These are phyloP conservation scores for Trichonephila inaurata DNA, from an alignment of 1,140 invertebrate genomes.

Conservation along the genomic window DNA sequence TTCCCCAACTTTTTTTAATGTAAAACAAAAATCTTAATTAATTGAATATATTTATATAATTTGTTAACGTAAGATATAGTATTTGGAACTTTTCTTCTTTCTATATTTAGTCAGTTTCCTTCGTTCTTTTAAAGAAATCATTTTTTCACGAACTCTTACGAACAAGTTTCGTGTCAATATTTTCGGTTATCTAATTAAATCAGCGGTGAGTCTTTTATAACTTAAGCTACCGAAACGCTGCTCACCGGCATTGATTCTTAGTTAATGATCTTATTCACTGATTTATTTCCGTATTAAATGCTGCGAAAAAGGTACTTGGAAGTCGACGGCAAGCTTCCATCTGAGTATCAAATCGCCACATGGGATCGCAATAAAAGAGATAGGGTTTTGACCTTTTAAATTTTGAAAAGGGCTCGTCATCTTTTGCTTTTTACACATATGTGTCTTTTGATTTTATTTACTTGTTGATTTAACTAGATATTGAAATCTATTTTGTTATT, in stretches of 20 bases:
- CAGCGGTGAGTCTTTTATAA: not conserved
- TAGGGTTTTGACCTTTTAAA: slow-evolving; percentile 41
- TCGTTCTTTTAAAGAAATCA: not conserved
- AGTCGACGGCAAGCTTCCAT: slow-evolving; percentile 6
- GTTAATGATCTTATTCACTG: slow-evolving; percentile 2
- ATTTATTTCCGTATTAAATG: slow-evolving; percentile 42
- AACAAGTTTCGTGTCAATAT: not conserved
- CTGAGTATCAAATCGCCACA: not conserved
- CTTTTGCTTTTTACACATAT: not conserved
- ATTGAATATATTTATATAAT: no score
- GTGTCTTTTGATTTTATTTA: no score
- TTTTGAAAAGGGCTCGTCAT: not conserved
- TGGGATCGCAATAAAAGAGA: slow-evolving; percentile 7
- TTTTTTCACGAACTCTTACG: not conserved
- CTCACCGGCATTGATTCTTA: not conserved
- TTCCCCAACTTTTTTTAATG: no score
- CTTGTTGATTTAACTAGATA: no score
- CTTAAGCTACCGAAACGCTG: not conserved
- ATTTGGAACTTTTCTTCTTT: no score
- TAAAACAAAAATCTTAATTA: no score
- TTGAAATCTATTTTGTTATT: not conserved
- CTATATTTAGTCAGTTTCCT: not conserved
- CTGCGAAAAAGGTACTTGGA: slow-evolving; percentile 2
- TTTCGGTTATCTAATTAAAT: slow-evolving; percentile 10
- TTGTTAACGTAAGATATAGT: no score